phyloP scores from a whole-genome alignment of 1,140 invertebrate species.

The Sitobion miscanthi region DNA sequence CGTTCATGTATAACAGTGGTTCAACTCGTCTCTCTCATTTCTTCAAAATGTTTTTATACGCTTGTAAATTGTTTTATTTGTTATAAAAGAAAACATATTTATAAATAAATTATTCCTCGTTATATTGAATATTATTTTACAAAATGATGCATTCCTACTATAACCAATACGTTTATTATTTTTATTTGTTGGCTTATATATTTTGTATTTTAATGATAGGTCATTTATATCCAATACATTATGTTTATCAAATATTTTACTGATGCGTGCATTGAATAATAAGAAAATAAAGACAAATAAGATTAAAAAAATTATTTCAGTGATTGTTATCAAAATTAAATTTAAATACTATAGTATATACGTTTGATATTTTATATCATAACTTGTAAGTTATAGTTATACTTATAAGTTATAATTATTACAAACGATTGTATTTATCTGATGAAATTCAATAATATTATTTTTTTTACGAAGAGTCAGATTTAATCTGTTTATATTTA shows the following conservation, averaged over 20 bases:
- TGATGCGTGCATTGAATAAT: not conserved
- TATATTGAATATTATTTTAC: not conserved
- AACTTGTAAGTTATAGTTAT: not conserved
- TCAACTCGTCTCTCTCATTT: not conserved
- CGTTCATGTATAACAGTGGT: not conserved
- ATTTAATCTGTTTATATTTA: too few relatives aligned
- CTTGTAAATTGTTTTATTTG: not conserved
- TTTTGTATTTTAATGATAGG: not conserved
- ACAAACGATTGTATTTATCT: not conserved
- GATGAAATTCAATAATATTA: too few relatives aligned
- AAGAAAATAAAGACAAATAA: not conserved
- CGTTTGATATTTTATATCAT: not conserved
- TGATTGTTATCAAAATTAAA: not conserved
- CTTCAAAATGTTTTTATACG: not conserved
- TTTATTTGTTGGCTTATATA: not conserved
- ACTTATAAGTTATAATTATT: not conserved
- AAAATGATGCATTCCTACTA: not conserved
- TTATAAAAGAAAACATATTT: slow-evolving; percentile 6
- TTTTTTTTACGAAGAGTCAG: too few relatives aligned
- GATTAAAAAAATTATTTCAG: not conserved
- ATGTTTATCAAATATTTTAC: not conserved
- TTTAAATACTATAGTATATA: not conserved
- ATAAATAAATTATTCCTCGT: not conserved
- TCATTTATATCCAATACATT: not conserved
- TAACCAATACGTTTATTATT: not conserved